A percentile compares a stretch with the other conserved stretches of the same genome.
These are phyloP conservation scores for Podargus strigoides DNA, from an alignment of 2,797 vertebrate genomes.

Conservation along the genomic window DNA sequence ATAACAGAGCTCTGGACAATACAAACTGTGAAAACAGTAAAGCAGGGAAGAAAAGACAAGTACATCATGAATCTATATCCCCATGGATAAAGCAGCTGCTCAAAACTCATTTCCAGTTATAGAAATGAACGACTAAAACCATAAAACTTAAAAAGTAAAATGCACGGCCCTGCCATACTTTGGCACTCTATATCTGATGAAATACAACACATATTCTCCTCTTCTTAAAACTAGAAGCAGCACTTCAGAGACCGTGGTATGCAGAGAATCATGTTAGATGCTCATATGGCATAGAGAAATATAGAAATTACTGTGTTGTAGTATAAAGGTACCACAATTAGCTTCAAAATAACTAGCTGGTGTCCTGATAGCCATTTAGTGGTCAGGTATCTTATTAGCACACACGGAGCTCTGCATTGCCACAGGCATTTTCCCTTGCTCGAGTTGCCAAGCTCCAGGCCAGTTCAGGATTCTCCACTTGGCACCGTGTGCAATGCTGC, in stretches of 20 bases:
- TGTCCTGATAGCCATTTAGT: neutral
- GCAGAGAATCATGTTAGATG: neutral
- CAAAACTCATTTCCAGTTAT: neutral
- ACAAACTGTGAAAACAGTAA: neutral
- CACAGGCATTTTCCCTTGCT: neutral
- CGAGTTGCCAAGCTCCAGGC: neutral
- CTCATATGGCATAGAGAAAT: neutral
- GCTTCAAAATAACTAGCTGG: neutral
- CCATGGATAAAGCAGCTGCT: neutral
- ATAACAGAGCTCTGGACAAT: neutral
- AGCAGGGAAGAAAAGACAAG: neutral
- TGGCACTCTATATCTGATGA: neutral
- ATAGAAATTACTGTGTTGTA: neutral
- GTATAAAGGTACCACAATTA: neutral
- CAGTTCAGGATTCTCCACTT: neutral
- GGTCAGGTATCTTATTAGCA: neutral
- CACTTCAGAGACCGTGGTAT: neutral
- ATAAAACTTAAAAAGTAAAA: neutral
- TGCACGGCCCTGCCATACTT: neutral
- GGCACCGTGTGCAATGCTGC: neutral
- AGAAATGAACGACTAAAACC: neutral
- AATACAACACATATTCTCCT: neutral
- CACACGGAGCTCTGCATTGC: neutral
- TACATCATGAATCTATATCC: neutral
- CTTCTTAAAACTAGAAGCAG: neutral